phyloP scores from a whole-genome alignment of 2,797 vertebrate species.

The Anas capensis region DNA sequence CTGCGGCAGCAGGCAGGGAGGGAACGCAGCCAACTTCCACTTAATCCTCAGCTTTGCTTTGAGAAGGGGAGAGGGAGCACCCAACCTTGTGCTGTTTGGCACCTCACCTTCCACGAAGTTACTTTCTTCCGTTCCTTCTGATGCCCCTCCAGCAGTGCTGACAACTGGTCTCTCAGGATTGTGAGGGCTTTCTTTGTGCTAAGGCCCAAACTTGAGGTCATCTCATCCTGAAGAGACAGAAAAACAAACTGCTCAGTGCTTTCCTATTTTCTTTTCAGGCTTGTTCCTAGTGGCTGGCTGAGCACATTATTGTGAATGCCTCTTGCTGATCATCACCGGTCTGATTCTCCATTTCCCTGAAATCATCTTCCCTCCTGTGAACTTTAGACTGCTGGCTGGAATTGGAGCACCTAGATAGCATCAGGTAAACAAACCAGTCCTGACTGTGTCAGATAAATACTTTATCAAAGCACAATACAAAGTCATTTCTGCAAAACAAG shows the following conservation, averaged over 20 bases:
- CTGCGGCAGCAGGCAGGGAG: background rate
- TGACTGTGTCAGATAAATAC: slow-evolving; percentile 23
- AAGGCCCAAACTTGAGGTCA: slow-evolving; percentile 87
- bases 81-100: background rate
- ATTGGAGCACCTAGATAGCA: slow-evolving; percentile 19
- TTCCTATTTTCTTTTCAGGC: background rate
- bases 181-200: slow-evolving; percentile 90
- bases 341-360: background rate
- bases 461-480: slow-evolving; percentile 43
- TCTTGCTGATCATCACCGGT: background rate
- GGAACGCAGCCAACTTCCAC: background rate
- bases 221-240: slow-evolving; percentile 83
- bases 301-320: background rate
- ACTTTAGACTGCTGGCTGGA: slow-evolving; percentile 38
- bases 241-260: slow-evolving; percentile 12
- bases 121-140: slow-evolving; percentile 82
- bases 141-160: slow-evolving; percentile 88
- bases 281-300: background rate
- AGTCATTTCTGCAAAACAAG: slow-evolving; percentile 26
- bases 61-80: background rate
- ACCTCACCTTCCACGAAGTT: slow-evolving; percentile 84
- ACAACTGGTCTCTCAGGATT: slow-evolving; percentile 91
- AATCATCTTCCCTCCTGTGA: background rate
- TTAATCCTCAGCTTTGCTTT: background rate
- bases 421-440: slow-evolving; percentile 32